Evolutionary conservation across 2,797 vertebrate genomes (phyloP), one percentile per base, ranked within the genome.

Genomic region (Jordanella pulchra): DNA sequence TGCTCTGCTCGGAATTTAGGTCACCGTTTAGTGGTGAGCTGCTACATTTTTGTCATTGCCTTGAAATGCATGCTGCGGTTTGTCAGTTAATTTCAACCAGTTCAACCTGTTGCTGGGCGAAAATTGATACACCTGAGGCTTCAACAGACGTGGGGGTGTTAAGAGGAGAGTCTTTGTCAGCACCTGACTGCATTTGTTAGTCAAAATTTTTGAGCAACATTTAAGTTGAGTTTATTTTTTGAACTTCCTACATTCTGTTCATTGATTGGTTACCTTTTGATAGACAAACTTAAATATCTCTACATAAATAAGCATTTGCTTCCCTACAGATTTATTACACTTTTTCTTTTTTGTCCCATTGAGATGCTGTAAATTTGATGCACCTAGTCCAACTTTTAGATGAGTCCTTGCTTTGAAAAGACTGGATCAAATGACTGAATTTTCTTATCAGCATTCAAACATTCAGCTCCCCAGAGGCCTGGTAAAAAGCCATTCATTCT

Each of bases 51-150:
- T 42, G 63, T 60, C 39, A 51, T 58, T 28, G 69, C 73, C n/a
- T 51, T 48, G 9, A 63, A 73, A 63, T 21, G 1, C 23, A 35
- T 30, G 71, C 60, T 66, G 45, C 56, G 14, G 50, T 77, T 70
- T 76, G 82, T 60, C 75, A 80, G 81, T 67, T 81, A 71, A 75
- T 67, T 14, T 27, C 45, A 89, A 91, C 91, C 89, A 81, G 92
- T 82, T 81, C 23, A 66, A 89, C 91, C 28, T 67, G 91, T 93
- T 79, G 61, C 35, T 10, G 0, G 51, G 81, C 80, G 45, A 74
- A 63, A 81, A 68, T 39, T 3, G 76, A 86, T 87, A 35, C 60
- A 82, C 93, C 88, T 69, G 75, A 88, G 91, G 92, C 91, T 71
- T 44, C 73, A 88, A 93, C 91, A 84, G 89, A 78, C 81, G 54